Evolutionary conservation across 1,140 invertebrate genomes (phyloP), one percentile per base, ranked within the genome.

Genomic region (Drosophila tsacasi): DNA sequence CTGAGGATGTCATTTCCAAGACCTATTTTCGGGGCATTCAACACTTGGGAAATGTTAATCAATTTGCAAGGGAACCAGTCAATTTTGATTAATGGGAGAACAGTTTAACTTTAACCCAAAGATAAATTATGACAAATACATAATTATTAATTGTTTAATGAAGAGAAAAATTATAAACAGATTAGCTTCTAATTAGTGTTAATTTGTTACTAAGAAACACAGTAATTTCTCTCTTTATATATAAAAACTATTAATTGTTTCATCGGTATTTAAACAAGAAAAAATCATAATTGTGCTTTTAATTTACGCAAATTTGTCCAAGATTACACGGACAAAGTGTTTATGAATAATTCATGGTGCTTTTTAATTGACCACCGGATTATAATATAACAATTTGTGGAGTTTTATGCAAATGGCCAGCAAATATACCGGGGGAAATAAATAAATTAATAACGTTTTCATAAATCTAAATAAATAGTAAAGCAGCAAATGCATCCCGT

Each of bases 1-100:
- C 27, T 44, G 30, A 4, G 59, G 40, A 37, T 63, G 58, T 35
- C 64, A 47, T 17, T 64, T 37, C 23, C 59, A 47, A 64, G 64
- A 67, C 64, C 59, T 37, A 66, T 42, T 65, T 61, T 55, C 21
- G 21, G 35, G 19, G n/a, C 25, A n/a, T 44, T 42, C 62, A 63
- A 67, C 64, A 64, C 49, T 52, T 47, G 37, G 61, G 35, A 69
- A 69, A 66, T 66, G 61, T 66, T 52, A 66, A 69, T 66, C 66
- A 44, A 69, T 65, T 50, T 69, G 47, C 23, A 1, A 25, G 5
- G 63, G 1, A 21, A 21, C 23, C 23, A 55, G 32, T 5, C 23
- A 6, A n/a, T 47, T 52, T 65, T 69, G 46, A 68, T 68, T 37
- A 27, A 69, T 44, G 27, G 5, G 12, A 12, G 9, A 10, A n/a